Evolutionary conservation across 1,140 invertebrate species (phyloP), one percentile per base, ranked within the genome.

Genomic region (Aphaenogaster floridana): DNA sequence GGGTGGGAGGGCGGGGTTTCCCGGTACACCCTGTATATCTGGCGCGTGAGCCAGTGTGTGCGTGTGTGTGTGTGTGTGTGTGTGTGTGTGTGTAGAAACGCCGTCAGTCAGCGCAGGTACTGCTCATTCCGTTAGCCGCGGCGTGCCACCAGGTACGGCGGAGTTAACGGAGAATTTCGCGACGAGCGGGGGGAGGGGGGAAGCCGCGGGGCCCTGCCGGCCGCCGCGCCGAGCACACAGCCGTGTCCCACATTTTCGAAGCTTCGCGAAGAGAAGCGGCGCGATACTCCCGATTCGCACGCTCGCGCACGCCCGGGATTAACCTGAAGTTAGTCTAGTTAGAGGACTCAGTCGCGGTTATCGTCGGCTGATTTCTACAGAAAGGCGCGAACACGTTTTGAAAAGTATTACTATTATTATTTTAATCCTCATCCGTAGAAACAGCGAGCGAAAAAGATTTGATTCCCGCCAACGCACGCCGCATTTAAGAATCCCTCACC

Each of bases 201-300:
- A 57, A 87, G 6, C 77, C 59, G 78, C 86, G 59, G 59, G 74
- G 34, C 80, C 68, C 68, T 72, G 68, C 42, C 42, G 68, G 85
- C 61, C 84, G 83, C 48, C 72, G 87, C 88, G 86, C n/a, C 72
- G 52, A n/a, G 71, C 39, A 48, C 28, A 61, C 86, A 88, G 88
- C 42, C 84, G 85, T 94, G 94, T 94, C 94, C 94, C 91, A 95
- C 93, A 95, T 95, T 95, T 94, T 92, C 91, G 93, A 93, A 89
- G 88, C 91, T 92, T 92, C 93, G 88, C 91, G 91, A 77, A 88
- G 90, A 91, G 88, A 89, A 88, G 90, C 90, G 34, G 85, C 88
- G 84, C 71, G 87, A 84, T 90, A 91, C 93, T 93, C 90, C 90
- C 76, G 76, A 91, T 92, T 88, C 85, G 86, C 89, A 87, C 84